Evolutionary conservation across 2,888 invertebrate genomes (phyloP).

Genomic region (Sminthurinus aureus): DNA sequence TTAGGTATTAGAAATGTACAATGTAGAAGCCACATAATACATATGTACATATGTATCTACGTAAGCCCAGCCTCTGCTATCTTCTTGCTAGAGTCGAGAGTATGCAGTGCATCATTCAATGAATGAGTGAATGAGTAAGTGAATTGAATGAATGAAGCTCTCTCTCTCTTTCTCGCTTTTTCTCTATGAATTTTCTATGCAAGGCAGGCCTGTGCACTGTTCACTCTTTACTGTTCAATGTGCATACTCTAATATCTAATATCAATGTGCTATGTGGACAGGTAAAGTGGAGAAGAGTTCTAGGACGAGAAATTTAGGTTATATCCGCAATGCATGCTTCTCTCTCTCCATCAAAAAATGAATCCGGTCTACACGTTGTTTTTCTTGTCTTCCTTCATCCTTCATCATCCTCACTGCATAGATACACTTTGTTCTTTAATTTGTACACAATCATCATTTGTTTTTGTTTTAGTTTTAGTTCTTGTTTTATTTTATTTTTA

Average conservation of each 20-base stretch:
- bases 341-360: constrained; percentile 47
- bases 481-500: no score
- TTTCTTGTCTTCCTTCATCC: constrained; percentile 8
- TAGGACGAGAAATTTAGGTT: constrained; percentile 60
- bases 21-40: background rate
- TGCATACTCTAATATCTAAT: no score
- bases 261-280: background rate
- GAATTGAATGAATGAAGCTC: constrained; percentile 38
- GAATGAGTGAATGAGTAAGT: constrained; percentile 33
- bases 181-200: background rate
- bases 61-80: no score
- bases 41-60: background rate
- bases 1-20: no score
- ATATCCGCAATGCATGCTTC: constrained; percentile 59
- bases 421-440: no score
- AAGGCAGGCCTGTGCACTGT: background rate
- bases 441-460: no score
- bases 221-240: background rate
- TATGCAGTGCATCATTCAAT: constrained; percentile 5
- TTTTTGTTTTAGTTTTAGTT: no score
- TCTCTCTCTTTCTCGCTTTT: background rate
- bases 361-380: constrained; percentile 56
- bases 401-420: background rate
- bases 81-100: background rate
- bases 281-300: constrained; percentile 42